Evolutionary conservation across 2,888 invertebrate genomes (phyloP), one percentile per base, ranked within the genome.

Genomic region (Netelia fuscicornis): DNA sequence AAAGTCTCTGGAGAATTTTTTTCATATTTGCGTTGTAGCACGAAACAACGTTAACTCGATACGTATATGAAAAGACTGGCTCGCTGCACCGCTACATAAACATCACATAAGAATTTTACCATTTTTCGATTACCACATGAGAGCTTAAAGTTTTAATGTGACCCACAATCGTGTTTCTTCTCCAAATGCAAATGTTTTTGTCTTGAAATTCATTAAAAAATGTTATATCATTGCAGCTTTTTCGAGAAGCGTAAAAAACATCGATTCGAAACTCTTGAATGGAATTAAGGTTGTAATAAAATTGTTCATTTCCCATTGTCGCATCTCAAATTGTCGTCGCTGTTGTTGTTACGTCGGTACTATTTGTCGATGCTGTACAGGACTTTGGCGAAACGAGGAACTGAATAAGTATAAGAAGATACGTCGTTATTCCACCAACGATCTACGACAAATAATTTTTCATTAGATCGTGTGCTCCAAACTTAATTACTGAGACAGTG

Each of bases 321-420:
- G 48, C 48, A 48, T 48, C 13, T 48, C 13, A 48, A 48, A 20
- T 20, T 20, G 20, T 20, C 20, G 48, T 2, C 11, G 48, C 11
- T 13, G 3, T 0, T 13, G 13, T 13, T 13, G 48, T 13, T 48
- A 13, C 13, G 2, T 48, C 10, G 10, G 48, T 13, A 3, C 17
- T 20, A 58, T 17, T 58, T 23, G 17, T 20, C 58, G 17, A 8
- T 10, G 17, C 6, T 20, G 17, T 70, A 58, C 87, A 86, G 17
- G 85, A 64, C 48, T 83, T 81, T 9, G 81, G 58, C 13, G 87
- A 81, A 0, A 89, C 74, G 5, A 91, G 85, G 64, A 91, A 92
- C 85, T 92, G 92, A 65, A 91, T 89, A 11, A 92, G 85, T 54
- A 92, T 92, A 1, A 92, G 79, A 17, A 91, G 79, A 81, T 92